Evolutionary conservation across 2,113 vertebrate genomes (phyloP).

Genomic region (Myiagra hebetior): DNA sequence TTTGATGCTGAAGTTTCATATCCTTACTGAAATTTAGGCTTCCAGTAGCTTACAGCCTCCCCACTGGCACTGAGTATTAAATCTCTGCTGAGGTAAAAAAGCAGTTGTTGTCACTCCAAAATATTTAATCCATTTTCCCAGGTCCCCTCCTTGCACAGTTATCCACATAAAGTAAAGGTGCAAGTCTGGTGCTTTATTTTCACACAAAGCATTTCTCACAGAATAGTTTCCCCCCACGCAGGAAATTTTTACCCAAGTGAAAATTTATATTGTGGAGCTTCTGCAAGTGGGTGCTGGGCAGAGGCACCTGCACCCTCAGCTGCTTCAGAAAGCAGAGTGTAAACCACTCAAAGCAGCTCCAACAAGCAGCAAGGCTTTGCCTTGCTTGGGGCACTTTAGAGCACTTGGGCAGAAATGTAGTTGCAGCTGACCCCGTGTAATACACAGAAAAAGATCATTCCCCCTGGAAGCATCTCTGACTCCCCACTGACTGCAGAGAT

Average conservation of each 20-base stretch:
- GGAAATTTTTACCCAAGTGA: background rate
- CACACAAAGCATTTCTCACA: background rate
- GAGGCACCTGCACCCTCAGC: background rate
- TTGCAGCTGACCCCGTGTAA: background rate
- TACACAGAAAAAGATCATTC: background rate
- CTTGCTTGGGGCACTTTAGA: background rate
- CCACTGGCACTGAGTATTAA: background rate
- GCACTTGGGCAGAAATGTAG: background rate
- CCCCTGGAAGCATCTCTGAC: background rate
- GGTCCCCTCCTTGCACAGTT: background rate
- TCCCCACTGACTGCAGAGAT: background rate
- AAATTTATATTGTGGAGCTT: background rate
- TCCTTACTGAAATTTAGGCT: background rate
- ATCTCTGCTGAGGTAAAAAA: background rate
- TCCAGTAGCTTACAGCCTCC: background rate
- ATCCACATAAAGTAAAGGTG: background rate
- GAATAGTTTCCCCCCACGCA: background rate
- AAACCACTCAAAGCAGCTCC: accelerated
- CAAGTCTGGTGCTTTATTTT: background rate
- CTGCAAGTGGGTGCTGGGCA: background rate
- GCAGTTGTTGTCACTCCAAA: background rate
- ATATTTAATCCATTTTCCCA: background rate
- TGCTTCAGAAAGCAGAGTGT: background rate
- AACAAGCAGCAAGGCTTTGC: background rate
- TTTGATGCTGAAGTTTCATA: background rate